phyloP scores from a whole-genome alignment of 2,888 invertebrate genomes.

The Tetragnatha montana region DNA sequence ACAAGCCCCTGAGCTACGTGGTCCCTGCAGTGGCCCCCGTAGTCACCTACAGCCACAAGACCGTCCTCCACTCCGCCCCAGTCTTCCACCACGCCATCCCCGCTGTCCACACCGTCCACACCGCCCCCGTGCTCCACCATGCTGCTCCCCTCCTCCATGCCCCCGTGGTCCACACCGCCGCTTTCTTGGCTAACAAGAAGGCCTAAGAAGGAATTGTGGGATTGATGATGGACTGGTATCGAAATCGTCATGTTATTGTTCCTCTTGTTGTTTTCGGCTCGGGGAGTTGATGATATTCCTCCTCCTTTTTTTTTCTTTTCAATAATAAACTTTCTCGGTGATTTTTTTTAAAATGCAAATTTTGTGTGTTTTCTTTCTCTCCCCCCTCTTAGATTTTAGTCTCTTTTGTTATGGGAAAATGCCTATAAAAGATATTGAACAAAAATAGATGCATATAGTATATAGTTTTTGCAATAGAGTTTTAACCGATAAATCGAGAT shows the following conservation, averaged over 20 bases:
- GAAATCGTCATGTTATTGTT: background rate
- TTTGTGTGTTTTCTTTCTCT: background rate
- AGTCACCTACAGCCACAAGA: conserved; percentile 58
- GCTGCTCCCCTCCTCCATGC: conserved; percentile 26
- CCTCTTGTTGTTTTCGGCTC: conserved; percentile 19
- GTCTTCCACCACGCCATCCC: conserved; percentile 17
- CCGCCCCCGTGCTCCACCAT: conserved; percentile 22
- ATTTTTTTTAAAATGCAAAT: background rate
- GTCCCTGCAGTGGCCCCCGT: conserved; percentile 65
- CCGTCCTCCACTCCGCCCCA: conserved; percentile 29
- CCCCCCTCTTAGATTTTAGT: too few relatives aligned
- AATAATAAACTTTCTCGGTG: conserved; percentile 13
- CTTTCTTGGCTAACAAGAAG: conserved; percentile 42
- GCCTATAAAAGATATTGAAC: too few relatives aligned
- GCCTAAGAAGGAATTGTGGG: conserved; percentile 18
- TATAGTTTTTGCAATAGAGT: background rate
- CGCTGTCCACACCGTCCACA: conserved; percentile 16
- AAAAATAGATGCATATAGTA: too few relatives aligned
- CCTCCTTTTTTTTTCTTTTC: background rate
- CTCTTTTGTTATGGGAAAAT: too few relatives aligned
- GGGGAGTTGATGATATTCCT: conserved; percentile 9
- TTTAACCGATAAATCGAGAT: background rate
- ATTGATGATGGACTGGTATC: conserved; percentile 6
- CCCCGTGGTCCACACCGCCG: conserved; percentile 38
- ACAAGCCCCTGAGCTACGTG: conserved; percentile 58